Evolutionary conservation across 2,888 invertebrate species (phyloP), one percentile per base, ranked within the genome.

Genomic region (Polymixis flavicincta): DNA sequence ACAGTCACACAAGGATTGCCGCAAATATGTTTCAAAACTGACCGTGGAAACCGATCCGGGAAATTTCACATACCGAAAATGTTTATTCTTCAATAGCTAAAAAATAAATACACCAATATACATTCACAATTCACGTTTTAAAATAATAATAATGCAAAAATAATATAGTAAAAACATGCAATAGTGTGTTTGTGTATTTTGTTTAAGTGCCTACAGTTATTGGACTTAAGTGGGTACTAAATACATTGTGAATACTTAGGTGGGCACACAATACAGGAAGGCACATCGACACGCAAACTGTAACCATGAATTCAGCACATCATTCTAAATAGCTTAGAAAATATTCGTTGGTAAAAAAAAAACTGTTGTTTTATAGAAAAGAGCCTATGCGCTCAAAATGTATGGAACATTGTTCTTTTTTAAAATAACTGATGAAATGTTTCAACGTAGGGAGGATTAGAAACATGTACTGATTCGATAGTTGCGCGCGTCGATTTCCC

Each of bases 61-160:
- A 93, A 96, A 96, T 95, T 96, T 96, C 94, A 96, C 96, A 96
- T 96, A 96, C 94, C 96, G 96, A 96, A 96, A 96, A 96, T 96
- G 96, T 92, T 96, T 96, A 95, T 95, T 96, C 95, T 96, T 95
- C 95, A 96, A 95, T 88, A 95, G 95, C 95, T 96, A 96, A 96
- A 96, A 96, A 95, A 95, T 94, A 95, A 95, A 96, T 94, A 95
- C 93, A 96, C 93, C 94, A 95, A 95, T 96, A 94, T 94, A 95
- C 95, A 97, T 97, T 92, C 94, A 95, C 92, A 92, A 89, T 90
- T 84, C 84, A 92, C 85, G 88, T 84, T 83, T 86, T 85, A 89
- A 88, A 88, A 86, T 76, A 83, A 70, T 71, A 81, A 88, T 81
- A 84, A 83, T 84, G 81, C 85, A 63, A 79, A 80, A 87, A 82